Evolutionary conservation across 1,140 invertebrate genomes (phyloP).

Genomic region (Drosophila ficusphila): DNA sequence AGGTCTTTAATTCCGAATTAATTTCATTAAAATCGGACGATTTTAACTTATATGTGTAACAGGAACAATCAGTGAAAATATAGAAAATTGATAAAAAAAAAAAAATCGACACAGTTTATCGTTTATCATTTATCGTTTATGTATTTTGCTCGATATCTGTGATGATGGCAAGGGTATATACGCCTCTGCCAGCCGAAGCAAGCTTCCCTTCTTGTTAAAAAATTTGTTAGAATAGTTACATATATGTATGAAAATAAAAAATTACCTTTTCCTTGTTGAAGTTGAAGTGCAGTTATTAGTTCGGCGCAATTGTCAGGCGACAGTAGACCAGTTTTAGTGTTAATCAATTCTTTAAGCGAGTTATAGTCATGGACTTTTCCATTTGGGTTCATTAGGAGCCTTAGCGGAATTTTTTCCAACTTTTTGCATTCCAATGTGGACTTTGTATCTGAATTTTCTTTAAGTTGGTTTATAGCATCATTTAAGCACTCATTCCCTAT

Average conservation of each 20-base stretch:
- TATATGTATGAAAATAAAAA: too few relatives aligned
- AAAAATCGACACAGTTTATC: too few relatives aligned
- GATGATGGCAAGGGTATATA: too few relatives aligned
- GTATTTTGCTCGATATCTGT: too few relatives aligned
- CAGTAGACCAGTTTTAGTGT: conserved; percentile 87
- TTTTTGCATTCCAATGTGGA: conserved; percentile 46
- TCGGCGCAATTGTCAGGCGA: conserved; percentile 90
- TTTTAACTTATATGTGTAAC: too few relatives aligned
- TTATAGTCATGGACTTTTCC: conserved; percentile 90
- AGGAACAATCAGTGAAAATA: too few relatives aligned
- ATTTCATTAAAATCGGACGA: too few relatives aligned
- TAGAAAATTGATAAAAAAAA: too few relatives aligned
- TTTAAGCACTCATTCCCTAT: conserved; percentile 54
- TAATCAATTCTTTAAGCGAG: conserved; percentile 86
- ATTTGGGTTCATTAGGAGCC: conserved; percentile 91
- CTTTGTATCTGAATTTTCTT: conserved; percentile 50
- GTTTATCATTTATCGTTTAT: too few relatives aligned
- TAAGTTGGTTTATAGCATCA: conserved; percentile 22
- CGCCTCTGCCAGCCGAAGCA: too few relatives aligned
- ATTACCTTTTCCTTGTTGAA: conserved; percentile 90
- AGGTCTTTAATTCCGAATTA: too few relatives aligned
- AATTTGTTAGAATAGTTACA: too few relatives aligned
- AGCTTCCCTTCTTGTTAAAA: background rate
- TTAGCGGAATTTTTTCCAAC: conserved; percentile 88
- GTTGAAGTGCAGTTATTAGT: conserved; percentile 91